Evolutionary conservation across 1,140 invertebrate genomes (phyloP).

Genomic region (Bicyclus anynana): DNA sequence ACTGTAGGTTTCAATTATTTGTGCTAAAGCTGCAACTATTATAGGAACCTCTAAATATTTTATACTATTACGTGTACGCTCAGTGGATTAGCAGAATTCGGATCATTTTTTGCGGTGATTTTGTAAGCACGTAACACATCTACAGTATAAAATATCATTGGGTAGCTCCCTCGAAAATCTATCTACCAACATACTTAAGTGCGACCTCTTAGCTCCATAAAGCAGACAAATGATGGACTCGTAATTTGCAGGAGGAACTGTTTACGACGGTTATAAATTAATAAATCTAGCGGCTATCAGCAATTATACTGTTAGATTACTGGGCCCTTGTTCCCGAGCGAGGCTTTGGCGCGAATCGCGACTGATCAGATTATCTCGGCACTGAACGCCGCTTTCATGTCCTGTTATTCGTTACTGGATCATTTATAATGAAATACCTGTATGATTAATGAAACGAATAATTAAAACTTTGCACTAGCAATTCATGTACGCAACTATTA

Average conservation of each 20-base stretch:
- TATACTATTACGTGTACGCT: too few species aligned
- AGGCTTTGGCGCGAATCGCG: constrained; percentile 21
- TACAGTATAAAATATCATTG: too few species aligned
- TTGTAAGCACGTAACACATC: too few species aligned
- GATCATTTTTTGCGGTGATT: too few species aligned
- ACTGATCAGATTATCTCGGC: constrained; percentile 28
- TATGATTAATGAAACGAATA: constrained; percentile 30
- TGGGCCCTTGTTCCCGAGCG: constrained; percentile 26
- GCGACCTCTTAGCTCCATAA: neutral
- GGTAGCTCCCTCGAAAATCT: too few species aligned
- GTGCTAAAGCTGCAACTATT: too few species aligned
- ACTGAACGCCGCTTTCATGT: constrained; percentile 26
- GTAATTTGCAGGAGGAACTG: constrained; percentile 39
- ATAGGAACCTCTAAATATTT: too few species aligned
- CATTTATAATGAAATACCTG: constrained; percentile 26
- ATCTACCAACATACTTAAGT: neutral
- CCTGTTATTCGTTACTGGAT: constrained; percentile 25
- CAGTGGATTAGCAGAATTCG: too few species aligned
- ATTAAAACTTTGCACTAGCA: constrained; percentile 22
- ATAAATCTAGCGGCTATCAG: constrained; percentile 46
- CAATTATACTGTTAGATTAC: constrained; percentile 42
- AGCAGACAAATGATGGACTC: constrained; percentile 12
- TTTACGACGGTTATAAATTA: constrained; percentile 51
- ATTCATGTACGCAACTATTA: neutral
- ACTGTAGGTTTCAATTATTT: too few species aligned